These are phyloP conservation scores for Gastrophysa polygoni DNA, from an alignment of 2,888 invertebrate genomes.

Conservation along the genomic window DNA sequence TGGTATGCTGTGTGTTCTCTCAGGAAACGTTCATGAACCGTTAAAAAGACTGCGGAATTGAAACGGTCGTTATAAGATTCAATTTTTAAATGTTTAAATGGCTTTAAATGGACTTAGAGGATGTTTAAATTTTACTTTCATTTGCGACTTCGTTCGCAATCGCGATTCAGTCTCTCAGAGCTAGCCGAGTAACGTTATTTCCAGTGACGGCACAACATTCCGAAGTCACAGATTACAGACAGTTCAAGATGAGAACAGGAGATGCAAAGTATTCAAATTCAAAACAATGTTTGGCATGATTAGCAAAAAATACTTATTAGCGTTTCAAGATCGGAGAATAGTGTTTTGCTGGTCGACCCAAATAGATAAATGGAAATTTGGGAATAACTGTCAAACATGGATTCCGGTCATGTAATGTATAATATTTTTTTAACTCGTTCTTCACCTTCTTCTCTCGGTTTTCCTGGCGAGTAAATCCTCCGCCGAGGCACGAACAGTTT, in stretches of 20 bases:
- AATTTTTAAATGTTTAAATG: conserved; percentile 38
- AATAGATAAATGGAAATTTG: too few species aligned
- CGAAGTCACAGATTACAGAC: background rate
- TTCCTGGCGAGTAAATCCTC: too few species aligned
- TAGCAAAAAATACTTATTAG: too few species aligned
- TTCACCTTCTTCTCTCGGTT: too few species aligned
- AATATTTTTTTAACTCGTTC: too few species aligned
- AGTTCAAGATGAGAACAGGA: background rate
- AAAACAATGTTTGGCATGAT: too few species aligned
- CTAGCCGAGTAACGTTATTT: conserved; percentile 12
- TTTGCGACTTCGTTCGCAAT: conserved; percentile 43
- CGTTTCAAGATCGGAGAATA: too few species aligned
- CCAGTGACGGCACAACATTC: conserved; percentile 14
- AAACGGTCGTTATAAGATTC: conserved; percentile 12
- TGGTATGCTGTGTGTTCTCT: background rate
- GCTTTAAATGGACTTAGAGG: conserved; percentile 36
- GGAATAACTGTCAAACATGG: too few species aligned
- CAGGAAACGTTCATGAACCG: conserved; percentile 6
- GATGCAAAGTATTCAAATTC: too few species aligned
- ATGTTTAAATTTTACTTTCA: conserved; percentile 49
- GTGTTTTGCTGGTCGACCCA: too few species aligned
- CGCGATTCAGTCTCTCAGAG: background rate
- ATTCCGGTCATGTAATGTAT: too few species aligned
- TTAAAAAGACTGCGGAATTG: conserved; percentile 11
- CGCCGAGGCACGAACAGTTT: too few species aligned